phyloP scores from a whole-genome alignment of 2,888 invertebrate species.

The Brassicogethes aeneus region DNA sequence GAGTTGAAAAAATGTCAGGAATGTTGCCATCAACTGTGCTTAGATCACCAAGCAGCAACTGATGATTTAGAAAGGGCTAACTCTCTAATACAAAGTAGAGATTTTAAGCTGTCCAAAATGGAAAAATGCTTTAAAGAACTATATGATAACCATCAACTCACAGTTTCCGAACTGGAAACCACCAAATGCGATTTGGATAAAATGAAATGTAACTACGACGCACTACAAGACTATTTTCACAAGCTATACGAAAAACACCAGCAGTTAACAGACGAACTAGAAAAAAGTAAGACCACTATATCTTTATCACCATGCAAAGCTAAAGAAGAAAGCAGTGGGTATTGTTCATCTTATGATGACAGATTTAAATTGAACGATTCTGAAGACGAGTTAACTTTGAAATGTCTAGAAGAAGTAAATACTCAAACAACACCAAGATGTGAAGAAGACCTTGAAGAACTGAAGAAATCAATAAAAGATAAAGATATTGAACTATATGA shows the following conservation, averaged over 20 bases:
- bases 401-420: too few species aligned
- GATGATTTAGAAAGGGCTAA: background rate
- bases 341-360: too few species aligned
- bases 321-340: too few species aligned
- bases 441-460: too few species aligned
- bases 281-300: too few species aligned
- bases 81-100: background rate
- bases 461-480: too few species aligned
- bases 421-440: too few species aligned
- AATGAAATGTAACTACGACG: background rate
- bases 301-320: too few species aligned
- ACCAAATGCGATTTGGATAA: background rate
- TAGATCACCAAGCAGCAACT: background rate
- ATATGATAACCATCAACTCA: background rate
- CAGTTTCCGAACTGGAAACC: background rate
- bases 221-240: background rate
- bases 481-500: too few species aligned
- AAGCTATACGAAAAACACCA: background rate
- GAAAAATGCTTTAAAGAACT: background rate
- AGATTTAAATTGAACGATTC: too few species aligned
- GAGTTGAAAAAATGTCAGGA: background rate
- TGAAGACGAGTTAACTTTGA: too few species aligned
- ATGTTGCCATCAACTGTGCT: background rate
- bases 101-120: background rate
- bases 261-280: too few species aligned